These are phyloP conservation scores for Platycheirus rosarum DNA, from an alignment of 2,888 invertebrate genomes.

Conservation along the genomic window DNA sequence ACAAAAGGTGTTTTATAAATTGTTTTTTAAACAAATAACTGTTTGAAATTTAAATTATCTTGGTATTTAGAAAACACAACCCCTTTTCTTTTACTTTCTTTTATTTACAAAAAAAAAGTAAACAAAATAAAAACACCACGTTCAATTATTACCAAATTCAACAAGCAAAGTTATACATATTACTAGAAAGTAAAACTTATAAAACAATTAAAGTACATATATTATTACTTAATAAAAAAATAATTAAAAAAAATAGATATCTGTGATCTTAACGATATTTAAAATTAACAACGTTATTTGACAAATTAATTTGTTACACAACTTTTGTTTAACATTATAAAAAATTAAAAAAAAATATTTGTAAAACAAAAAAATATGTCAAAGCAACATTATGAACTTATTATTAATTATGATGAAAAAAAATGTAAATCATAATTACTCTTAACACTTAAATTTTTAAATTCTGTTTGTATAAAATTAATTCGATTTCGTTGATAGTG, in stretches of 20 bases:
- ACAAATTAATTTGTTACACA: conserved; percentile 50
- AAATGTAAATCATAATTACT: conserved; percentile 23
- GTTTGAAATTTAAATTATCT: too few relatives aligned
- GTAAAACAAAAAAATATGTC: conserved; percentile 45
- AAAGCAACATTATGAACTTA: conserved; percentile 53
- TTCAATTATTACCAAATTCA: conserved; percentile 74
- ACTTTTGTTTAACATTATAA: conserved; percentile 54
- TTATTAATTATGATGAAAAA: conserved; percentile 46
- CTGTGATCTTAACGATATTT: conserved; percentile 83
- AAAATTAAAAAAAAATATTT: conserved; percentile 25
- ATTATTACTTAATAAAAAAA: conserved; percentile 70
- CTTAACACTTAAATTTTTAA: conserved; percentile 57
- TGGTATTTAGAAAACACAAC: neutral
- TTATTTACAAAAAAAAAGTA: conserved; percentile 25
- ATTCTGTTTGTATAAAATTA: conserved; percentile 32
- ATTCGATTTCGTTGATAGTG: conserved; percentile 45
- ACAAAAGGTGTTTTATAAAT: too few relatives aligned
- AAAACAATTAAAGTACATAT: conserved; percentile 57
- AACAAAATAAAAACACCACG: conserved; percentile 44
- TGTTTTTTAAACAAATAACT: too few relatives aligned
- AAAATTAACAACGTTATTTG: conserved; percentile 76
- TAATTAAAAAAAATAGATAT: conserved; percentile 80
- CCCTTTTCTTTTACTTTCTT: conserved; percentile 9
- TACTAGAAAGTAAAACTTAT: conserved; percentile 57
- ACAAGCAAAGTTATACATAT: conserved; percentile 72